Conservation (phyloP, 2,113 vertebrate genomes). For the Arenaria interpres region DNA sequence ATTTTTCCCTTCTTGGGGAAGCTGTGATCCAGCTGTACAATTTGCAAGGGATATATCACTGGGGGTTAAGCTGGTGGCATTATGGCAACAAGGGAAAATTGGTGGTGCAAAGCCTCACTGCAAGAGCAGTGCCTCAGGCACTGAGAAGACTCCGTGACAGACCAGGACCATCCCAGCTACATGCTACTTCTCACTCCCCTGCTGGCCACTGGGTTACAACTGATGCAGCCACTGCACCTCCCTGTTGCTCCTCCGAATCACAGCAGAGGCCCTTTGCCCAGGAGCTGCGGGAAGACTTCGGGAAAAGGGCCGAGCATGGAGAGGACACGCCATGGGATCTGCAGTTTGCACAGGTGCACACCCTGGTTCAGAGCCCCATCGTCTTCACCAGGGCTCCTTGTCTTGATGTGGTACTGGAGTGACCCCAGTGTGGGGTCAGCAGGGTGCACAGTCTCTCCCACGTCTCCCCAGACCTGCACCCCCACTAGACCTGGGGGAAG, state of each 20-base stretch:
- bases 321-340: fast-evolving
- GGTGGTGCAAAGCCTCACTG: neutral
- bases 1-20: neutral
- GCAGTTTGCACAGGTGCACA: neutral
- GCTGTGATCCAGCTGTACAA: neutral
- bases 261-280: neutral
- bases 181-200: fast-evolving
- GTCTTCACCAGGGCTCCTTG: neutral
- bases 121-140: neutral
- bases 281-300: neutral
- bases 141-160: neutral
- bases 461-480: neutral
- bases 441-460: neutral
- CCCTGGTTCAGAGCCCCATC: neutral
- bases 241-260: neutral
- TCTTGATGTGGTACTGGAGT: neutral
- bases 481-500: neutral
- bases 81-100: neutral
- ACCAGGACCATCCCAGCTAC: neutral
- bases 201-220: neutral
- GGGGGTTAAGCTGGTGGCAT: neutral
- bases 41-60: neutral
- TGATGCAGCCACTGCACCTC: neutral
- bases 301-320: fast-evolving
- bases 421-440: fast-evolving